A percentile compares a stretch with the other conserved stretches of the same genome.
Conservation (phyloP, 2,888 invertebrate genomes). For the Exocentrus adspersus region DNA sequence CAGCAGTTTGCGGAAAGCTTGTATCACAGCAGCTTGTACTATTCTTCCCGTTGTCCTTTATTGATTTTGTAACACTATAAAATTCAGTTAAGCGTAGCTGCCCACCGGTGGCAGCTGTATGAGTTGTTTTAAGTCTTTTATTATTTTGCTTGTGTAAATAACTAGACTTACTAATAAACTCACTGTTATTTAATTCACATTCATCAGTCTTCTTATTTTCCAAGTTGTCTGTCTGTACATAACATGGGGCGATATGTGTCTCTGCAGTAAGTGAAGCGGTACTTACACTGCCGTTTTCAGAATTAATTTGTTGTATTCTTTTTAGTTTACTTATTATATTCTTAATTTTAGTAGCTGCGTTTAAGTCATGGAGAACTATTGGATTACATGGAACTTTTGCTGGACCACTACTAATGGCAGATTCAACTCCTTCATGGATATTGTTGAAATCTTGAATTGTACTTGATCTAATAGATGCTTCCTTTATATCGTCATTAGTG, state of each 20-base stretch:
- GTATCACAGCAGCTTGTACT: background rate
- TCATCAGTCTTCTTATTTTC: background rate
- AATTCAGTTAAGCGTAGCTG: background rate
- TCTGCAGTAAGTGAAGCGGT: background rate
- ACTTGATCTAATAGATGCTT: too few species aligned
- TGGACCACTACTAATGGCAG: too few species aligned
- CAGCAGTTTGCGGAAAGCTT: background rate
- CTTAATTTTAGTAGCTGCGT: too few species aligned
- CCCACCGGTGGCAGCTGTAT: background rate
- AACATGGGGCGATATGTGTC: background rate
- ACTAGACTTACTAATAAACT: background rate
- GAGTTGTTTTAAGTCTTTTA: conserved; percentile 7
- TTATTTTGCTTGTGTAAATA: background rate
- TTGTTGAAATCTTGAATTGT: too few species aligned
- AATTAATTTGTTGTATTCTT: background rate
- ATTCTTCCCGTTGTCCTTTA: background rate
- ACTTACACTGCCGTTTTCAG: too few species aligned
- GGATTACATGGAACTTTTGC: too few species aligned
- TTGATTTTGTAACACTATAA: background rate
- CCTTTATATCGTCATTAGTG: background rate
- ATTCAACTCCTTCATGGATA: too few species aligned
- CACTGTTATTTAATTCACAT: background rate
- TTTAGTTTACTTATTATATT: background rate
- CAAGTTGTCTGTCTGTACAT: background rate
- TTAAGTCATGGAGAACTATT: too few species aligned